Conservation (phyloP, 2,888 invertebrate species). For the Lasioglossum villosulum region DNA sequence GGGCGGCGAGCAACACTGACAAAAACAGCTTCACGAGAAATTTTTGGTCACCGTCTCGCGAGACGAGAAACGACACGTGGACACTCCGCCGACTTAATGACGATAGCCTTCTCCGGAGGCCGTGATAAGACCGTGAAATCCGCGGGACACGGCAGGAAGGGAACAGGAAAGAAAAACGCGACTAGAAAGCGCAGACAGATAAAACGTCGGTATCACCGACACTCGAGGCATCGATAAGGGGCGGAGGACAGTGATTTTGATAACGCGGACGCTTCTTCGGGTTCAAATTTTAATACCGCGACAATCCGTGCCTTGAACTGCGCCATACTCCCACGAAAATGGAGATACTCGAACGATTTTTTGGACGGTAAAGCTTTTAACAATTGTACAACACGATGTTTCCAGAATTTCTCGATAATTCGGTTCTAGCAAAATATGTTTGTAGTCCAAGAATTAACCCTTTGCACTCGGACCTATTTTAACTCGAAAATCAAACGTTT, state of each 20-base stretch:
- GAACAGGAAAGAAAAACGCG: constrained; percentile 13
- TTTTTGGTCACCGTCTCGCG: not conserved
- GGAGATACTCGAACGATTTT: not conserved
- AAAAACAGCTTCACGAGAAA: not conserved
- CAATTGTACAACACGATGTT: not conserved
- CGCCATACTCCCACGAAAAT: not conserved
- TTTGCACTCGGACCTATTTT: no score
- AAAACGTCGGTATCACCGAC: not conserved
- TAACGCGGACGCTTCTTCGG: constrained; percentile 4
- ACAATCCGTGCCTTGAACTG: not conserved
- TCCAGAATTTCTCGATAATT: not conserved
- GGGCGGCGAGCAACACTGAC: not conserved
- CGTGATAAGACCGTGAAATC: constrained; percentile 68
- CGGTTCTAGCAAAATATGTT: no score
- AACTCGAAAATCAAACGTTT: no score
- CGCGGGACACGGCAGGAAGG: constrained; percentile 24
- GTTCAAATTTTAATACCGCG: not conserved
- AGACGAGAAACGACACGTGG: constrained; percentile 52
- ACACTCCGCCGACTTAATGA: constrained; percentile 64
- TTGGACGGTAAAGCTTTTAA: no score
- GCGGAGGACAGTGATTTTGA: not conserved
- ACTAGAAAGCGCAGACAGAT: constrained; percentile 22
- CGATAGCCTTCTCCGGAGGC: constrained; percentile 74
- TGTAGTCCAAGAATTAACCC: no score
- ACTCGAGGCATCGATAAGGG: constrained; percentile 38